Evolutionary conservation across 2,888 invertebrate genomes (phyloP), one percentile per base, ranked within the genome.

Genomic region (Prenolepis imparis): DNA sequence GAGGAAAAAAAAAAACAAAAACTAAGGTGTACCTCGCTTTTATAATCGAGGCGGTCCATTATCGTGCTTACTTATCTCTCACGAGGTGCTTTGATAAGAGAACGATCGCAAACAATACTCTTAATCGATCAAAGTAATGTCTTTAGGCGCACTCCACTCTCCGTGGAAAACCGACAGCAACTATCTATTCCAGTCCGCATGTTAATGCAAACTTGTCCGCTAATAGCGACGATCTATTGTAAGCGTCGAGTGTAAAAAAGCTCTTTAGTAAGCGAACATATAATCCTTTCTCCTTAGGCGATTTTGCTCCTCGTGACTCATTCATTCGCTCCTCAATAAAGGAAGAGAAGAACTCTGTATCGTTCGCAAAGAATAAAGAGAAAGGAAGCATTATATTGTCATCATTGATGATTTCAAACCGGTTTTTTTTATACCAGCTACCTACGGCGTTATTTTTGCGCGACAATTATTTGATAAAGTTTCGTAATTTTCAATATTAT

Each of bases 181-280:
- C 55, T 70, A 21, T 78, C 41, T 70, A 78, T 44, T 63, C 55
- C 9, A 61, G 63, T 63, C 55, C 36, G 68, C 63, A 64, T 75
- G 44, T 75, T 73, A 61, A 59, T 41, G 59, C 52, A 82, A 67
- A 55, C 52, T 52, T 55, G 15, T 48, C 68, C 44, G 44, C 36
- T 84, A 64, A 78, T 74, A 83, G 72, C 41, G 36, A 63, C 66
- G 39, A 87, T 86, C 74, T 81, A 89, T 88, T 89, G 89, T 84
- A 82, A 67, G 82, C 85, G 73, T 61, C 72, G 63, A 89, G 84
- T 88, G 87, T 90, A 74, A 84, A 90, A 52, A 85, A 84, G 81
- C 86, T 90, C 75, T 86, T 85, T 82, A 81, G 55, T 63, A 70
- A 83, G 64, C 32, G 70, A 63, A 64, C 64, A 36, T 36, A 36